Percentiles rank a stretch among this genome's conserved stretches.
These are phyloP conservation scores for Conomelus anceps DNA, from an alignment of 2,888 invertebrate species.

Conservation along the genomic window DNA sequence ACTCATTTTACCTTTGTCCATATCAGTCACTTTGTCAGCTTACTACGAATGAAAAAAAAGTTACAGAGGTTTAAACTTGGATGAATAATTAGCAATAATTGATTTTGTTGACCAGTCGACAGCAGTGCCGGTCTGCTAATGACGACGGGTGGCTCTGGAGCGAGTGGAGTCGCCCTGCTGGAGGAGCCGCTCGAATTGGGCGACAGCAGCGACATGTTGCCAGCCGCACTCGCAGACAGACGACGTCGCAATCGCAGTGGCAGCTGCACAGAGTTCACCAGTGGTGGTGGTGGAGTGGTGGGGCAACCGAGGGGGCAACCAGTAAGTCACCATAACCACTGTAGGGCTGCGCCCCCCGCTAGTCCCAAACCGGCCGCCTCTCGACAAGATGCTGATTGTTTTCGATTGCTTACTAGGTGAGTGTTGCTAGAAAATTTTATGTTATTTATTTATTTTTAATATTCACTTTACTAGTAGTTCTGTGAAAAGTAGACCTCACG, in stretches of 20 bases:
- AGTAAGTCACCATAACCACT: slow-evolving; percentile 10
- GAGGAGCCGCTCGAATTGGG: too few relatives aligned
- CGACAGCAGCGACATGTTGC: too few relatives aligned
- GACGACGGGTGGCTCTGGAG: slow-evolving; percentile 41
- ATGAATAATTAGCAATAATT: not conserved
- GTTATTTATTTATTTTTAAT: not conserved
- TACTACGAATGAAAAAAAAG: too few relatives aligned
- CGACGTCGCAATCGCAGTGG: slow-evolving; percentile 30
- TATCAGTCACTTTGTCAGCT: too few relatives aligned
- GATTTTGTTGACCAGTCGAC: slow-evolving; percentile 35
- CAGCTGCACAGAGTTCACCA: slow-evolving; percentile 33
- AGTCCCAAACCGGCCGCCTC: slow-evolving; percentile 32
- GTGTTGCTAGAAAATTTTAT: not conserved
- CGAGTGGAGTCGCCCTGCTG: slow-evolving; percentile 27
- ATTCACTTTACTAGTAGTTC: not conserved
- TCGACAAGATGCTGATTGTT: slow-evolving; percentile 32
- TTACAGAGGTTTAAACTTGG: not conserved
- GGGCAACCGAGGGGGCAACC: slow-evolving; percentile 8
- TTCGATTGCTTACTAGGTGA: slow-evolving; percentile 35
- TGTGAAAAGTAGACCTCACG: not conserved
- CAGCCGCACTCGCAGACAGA: slow-evolving; percentile 14
- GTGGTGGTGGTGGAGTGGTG: not conserved
- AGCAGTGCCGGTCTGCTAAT: slow-evolving; percentile 50
- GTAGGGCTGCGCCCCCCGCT: slow-evolving; percentile 30
- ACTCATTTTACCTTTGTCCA: too few relatives aligned